Evolutionary conservation across 2,888 invertebrate genomes (phyloP), one percentile per base, ranked within the genome.

Genomic region (Hololepta plana): DNA sequence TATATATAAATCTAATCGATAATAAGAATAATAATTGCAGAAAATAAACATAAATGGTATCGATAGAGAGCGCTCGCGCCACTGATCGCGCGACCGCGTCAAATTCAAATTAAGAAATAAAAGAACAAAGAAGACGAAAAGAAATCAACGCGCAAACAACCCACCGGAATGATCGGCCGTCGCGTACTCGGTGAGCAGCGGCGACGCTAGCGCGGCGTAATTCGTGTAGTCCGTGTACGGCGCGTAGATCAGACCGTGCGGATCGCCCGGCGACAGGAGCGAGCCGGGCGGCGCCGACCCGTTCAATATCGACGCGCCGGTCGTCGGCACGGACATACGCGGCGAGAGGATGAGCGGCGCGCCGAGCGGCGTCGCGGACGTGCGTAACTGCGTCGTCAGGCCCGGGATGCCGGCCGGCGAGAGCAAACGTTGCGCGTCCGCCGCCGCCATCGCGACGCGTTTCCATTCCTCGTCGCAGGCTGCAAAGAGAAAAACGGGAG

Each of bases 81-180:
- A 17, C 6, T 7, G 17, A 17, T 7, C 6, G 8, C 8, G 17
- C 17, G 17, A 17, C 6, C 6, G 8, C 8, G 6, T 17, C 17
- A 17, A 17, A 17, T 17, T 17, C 17, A 7, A 17, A 17, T 7
- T 7, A 6, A 8, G 6, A 7, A 7, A 17, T 17, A 17, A 17
- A 17, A 17, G 8, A 17, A 7, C 6, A 8, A 17, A 17, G 8
- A 23, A 23, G 10, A 10, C n/a, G 23, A n/a, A 21, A 23, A 16
- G 12, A 12, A 45, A 40, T 75, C 70, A 77, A 66, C 75, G 74
- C 61, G 75, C 75, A 67, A 76, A 79, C 60, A 77, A 79, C 88
- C 85, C 87, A 88, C 88, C 88, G 71, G 84, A 77, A 72, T 87
- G 84, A 65, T 87, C 87, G 51, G 85, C 76, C 40, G 68, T 62